Evolutionary conservation across 2,888 invertebrate genomes (phyloP), one percentile per base, ranked within the genome.

Genomic region (Acanthosepion lycidas): DNA sequence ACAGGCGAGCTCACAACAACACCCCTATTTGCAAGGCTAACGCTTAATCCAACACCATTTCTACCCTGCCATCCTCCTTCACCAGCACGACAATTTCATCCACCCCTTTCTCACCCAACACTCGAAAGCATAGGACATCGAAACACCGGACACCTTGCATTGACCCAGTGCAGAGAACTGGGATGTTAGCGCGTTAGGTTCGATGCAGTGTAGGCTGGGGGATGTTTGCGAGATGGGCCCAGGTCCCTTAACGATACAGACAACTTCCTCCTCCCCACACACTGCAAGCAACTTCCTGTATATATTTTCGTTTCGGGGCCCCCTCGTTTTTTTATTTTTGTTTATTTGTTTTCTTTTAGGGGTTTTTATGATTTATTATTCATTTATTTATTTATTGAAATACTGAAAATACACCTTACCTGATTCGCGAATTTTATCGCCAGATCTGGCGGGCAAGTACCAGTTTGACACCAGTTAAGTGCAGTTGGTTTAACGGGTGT

Each of bases 81-180:
- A n/a, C 78, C n/a, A 33, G 18, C 78, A 78, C n/a, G 0, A n/a
- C 78, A 33, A 4, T 33, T n/a, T 78, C 78, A 33, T 78, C n/a
- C 78, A 78, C 33, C 78, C n/a, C 33, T n/a, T n/a, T 78, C 18
- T 2, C 33, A 0, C n/a, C 23, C 28, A n/a, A 15, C 55, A 15
- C 20, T 20, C 9, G n/a, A 9, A n/a, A 23, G n/a, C 4, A 33
- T 5, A n/a, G 78, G 78, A 78, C 78, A 78, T 78, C n/a, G 78
- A 33, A 78, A 78, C 78, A 78, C 78, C 78, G 78, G 78, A 78
- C 78, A 78, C 78, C 78, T 78, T 78, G 78, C 78, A 78, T 78
- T 78, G 78, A n/a, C 78, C 78, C 78, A 78, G 78, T 78, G 78
- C 78, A 78, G 15, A 12, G 78, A 78, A n/a, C 78, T 15, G 59